Evolutionary conservation across 2,797 vertebrate species (phyloP).

Genomic region (Dermochelys coriacea): DNA sequence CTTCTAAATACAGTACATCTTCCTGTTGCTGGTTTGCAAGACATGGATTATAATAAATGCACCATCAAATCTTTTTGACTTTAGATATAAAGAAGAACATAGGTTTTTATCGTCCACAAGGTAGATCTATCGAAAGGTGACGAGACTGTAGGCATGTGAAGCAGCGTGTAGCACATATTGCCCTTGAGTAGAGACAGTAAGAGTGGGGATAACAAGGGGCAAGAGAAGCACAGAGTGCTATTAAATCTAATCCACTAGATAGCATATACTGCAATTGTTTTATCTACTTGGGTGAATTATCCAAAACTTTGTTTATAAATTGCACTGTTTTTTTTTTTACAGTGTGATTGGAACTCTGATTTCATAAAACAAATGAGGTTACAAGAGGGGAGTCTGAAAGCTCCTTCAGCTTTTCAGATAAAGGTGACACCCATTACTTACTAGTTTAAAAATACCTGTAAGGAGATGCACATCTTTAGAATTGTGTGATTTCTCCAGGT

Average conservation of each 20-base stretch:
- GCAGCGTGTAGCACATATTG: not conserved
- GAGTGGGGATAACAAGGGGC: not conserved
- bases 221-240: not conserved
- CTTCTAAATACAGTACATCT: not conserved
- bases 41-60: not conserved
- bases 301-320: constrained; percentile 12
- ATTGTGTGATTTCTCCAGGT: not conserved
- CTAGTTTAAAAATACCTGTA: constrained; percentile 11
- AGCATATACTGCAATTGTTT: constrained; percentile 1
- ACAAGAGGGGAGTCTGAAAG: not conserved
- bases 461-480: not conserved
- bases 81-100: not conserved
- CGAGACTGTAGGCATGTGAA: not conserved
- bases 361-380: constrained; percentile 43
- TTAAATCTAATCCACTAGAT: not conserved
- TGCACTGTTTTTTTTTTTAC: constrained; percentile 34
- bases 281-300: constrained; percentile 22
- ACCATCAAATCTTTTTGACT: not conserved
- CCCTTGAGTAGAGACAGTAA: not conserved
- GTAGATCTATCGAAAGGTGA: not conserved
- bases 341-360: not conserved
- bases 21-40: not conserved
- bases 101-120: not conserved
- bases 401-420: constrained; percentile 45
- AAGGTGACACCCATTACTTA: constrained; percentile 13